Percentiles rank a stretch among this genome's conserved stretches.
These are phyloP conservation scores for Aspidoscelis tigris DNA, from an alignment of 2,113 vertebrate species.

Conservation along the genomic window DNA sequence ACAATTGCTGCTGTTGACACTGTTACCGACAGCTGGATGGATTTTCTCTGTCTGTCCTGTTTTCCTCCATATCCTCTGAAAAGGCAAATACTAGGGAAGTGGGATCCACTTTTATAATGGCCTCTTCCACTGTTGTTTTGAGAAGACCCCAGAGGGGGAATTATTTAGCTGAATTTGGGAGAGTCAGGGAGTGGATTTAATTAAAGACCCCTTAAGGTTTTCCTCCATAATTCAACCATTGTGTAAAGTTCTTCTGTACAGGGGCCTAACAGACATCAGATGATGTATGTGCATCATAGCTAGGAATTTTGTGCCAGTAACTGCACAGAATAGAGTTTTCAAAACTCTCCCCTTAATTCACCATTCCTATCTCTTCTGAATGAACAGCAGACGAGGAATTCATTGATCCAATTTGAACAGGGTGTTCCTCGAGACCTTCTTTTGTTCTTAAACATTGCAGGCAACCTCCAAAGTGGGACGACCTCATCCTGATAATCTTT, in stretches of 20 bases:
- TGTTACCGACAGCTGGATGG: neutral
- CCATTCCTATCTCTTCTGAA: neutral
- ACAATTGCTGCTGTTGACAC: neutral
- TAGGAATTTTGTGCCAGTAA: neutral
- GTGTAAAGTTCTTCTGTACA: neutral
- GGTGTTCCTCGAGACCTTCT: fast-evolving
- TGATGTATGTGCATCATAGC: neutral
- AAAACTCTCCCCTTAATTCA: neutral
- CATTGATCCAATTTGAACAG: slow-evolving; percentile 2
- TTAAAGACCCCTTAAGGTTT: neutral
- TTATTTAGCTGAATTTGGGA: neutral
- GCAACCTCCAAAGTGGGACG: neutral
- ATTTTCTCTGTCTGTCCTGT: neutral
- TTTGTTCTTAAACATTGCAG: neutral
- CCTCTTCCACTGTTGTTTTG: neutral
- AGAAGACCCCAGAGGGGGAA: neutral
- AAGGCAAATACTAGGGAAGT: neutral
- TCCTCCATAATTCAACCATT: neutral
- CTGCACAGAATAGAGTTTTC: neutral
- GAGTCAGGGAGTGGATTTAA: neutral
- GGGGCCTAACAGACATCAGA: neutral
- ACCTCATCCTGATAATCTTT: neutral
- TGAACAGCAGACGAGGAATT: slow-evolving; percentile 8
- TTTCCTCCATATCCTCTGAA: neutral
- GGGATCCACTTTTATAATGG: neutral